Conservation (phyloP, 2,797 vertebrate genomes). For the Tokudaia tokunoshimensis region DNA sequence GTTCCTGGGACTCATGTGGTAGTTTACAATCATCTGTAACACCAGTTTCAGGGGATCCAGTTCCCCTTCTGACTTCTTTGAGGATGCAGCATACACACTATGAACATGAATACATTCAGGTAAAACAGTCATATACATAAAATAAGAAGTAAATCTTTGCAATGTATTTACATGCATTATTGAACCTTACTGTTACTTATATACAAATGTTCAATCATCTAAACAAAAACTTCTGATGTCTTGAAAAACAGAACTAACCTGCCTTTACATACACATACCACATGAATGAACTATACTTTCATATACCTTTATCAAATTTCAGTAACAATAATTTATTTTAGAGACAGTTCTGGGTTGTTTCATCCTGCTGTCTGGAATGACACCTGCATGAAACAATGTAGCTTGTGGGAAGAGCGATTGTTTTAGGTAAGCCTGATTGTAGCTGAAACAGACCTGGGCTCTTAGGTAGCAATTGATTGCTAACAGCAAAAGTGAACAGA, state of each 20-base stretch:
- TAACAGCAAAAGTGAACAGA: constrained; percentile 2
- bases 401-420: not conserved
- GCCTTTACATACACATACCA: not conserved
- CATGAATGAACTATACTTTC: not conserved
- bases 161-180: not conserved
- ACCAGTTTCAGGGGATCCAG: not conserved
- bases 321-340: not conserved
- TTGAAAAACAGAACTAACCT: not conserved
- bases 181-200: not conserved
- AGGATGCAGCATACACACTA: not conserved
- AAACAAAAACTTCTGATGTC: not conserved
- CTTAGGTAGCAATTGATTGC: not conserved
- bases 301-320: not conserved
- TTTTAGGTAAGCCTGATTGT: not conserved
- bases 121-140: not conserved
- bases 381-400: not conserved
- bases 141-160: not conserved
- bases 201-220: not conserved
- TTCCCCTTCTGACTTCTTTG: not conserved
- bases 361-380: not conserved
- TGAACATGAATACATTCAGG: not conserved
- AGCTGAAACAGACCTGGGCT: not conserved
- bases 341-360: not conserved
- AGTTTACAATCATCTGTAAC: not conserved
- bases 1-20: too few species aligned